These are phyloP conservation scores for Lacanobia oleracea DNA, from an alignment of 2,888 invertebrate genomes.

Conservation along the genomic window DNA sequence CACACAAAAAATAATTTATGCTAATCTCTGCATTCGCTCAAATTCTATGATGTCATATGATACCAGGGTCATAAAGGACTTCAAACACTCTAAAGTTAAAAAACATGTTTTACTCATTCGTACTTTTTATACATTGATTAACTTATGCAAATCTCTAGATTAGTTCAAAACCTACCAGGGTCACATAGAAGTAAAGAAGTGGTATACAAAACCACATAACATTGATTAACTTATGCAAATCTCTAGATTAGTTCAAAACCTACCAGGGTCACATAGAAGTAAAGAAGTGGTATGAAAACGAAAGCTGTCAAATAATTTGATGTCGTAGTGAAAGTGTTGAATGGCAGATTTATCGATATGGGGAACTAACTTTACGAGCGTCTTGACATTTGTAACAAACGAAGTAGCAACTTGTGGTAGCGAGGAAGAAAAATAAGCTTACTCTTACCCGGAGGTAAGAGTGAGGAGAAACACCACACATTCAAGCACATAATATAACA, in stretches of 20 bases:
- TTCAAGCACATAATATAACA: too few relatives aligned
- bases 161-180: slow-evolving; percentile 25
- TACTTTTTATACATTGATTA: too few relatives aligned
- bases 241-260: background rate
- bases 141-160: slow-evolving; percentile 9
- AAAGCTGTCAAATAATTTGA: slow-evolving; percentile 67
- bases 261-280: slow-evolving; percentile 37
- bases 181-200: slow-evolving; percentile 28
- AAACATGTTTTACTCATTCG: too few relatives aligned
- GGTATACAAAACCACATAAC: slow-evolving; percentile 10
- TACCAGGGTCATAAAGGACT: slow-evolving; percentile 10
- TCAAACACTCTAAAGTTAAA: too few relatives aligned
- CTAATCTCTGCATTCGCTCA: too few relatives aligned
- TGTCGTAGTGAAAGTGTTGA: slow-evolving; percentile 74
- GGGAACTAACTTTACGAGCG: slow-evolving; percentile 34
- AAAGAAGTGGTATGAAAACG: slow-evolving; percentile 62
- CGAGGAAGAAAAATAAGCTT: background rate
- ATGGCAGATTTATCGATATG: slow-evolving; percentile 59
- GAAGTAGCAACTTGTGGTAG: background rate
- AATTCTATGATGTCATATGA: too few relatives aligned
- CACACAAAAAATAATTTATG: too few relatives aligned
- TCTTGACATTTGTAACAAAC: slow-evolving; percentile 22
- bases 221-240: slow-evolving; percentile 11
- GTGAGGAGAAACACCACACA: too few relatives aligned
- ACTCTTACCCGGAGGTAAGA: too few relatives aligned